Percentiles rank a stretch among this genome's conserved stretches.
Evolutionary conservation across 1,140 invertebrate genomes (phyloP).

Genomic region (Oppia nitens): DNA sequence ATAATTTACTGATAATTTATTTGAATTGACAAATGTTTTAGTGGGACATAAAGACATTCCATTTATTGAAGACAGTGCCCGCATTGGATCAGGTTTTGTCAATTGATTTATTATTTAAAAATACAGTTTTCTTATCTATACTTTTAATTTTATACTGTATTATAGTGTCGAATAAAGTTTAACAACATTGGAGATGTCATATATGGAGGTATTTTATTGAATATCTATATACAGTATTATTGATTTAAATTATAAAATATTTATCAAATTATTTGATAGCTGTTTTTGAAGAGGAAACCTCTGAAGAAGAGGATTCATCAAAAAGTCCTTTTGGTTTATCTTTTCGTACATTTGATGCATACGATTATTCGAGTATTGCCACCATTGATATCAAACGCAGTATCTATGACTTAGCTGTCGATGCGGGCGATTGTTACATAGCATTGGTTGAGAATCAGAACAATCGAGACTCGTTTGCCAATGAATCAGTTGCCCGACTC

Average conservation of each 20-base stretch:
- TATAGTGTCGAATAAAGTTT: constrained; percentile 41
- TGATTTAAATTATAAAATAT: background rate
- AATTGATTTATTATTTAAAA: background rate
- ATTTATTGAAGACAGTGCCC: constrained; percentile 79
- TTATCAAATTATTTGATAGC: background rate
- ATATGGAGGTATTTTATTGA: constrained; percentile 35
- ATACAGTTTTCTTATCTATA: background rate
- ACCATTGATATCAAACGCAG: constrained; percentile 67
- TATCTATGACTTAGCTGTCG: constrained; percentile 33
- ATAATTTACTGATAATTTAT: background rate
- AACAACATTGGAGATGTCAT: constrained; percentile 37
- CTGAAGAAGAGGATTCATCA: constrained; percentile 36
- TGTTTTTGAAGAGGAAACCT: constrained; percentile 20
- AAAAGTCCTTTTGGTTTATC: constrained; percentile 54
- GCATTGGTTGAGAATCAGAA: constrained; percentile 34
- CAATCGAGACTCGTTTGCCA: constrained; percentile 19
- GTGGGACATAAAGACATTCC: constrained; percentile 93
- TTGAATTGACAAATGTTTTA: constrained; percentile 23
- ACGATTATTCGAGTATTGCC: constrained; percentile 80
- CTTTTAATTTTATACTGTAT: constrained; percentile 1
- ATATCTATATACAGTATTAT: constrained; percentile 15
- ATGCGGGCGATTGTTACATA: constrained; percentile 43
- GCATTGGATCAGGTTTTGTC: constrained; percentile 50
- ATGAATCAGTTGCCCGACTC: constrained; percentile 32
- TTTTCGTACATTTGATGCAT: constrained; percentile 82